Evolutionary conservation across 2,797 vertebrate species (phyloP).

Genomic region (Gallinago stenura): DNA sequence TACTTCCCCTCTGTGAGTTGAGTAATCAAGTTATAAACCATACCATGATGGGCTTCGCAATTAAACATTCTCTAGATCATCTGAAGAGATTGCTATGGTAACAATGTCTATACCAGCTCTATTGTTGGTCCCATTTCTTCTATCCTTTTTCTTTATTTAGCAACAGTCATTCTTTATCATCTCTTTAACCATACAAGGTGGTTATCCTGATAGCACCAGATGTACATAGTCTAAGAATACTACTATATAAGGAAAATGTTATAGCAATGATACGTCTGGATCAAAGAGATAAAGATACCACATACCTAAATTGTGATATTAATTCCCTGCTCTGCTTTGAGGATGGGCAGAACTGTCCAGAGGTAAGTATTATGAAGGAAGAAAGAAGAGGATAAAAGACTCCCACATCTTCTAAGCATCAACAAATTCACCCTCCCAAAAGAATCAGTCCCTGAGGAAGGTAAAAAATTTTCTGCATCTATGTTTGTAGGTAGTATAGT

Average conservation of each 20-base stretch:
- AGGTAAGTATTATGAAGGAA: background rate
- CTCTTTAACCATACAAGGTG: background rate
- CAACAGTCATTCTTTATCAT: constrained; percentile 6
- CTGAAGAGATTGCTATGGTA: constrained; percentile 51
- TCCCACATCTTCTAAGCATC: background rate
- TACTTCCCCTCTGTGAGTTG: constrained; percentile 39
- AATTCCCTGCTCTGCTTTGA: background rate
- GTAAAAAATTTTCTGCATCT: background rate
- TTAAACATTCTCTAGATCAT: constrained; percentile 52
- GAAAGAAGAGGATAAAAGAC: background rate
- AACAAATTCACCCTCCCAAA: background rate
- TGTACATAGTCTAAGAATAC: background rate
- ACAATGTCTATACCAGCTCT: constrained; percentile 34
- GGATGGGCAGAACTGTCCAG: background rate
- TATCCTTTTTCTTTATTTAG: constrained; percentile 22
- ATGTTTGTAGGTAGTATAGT: background rate
- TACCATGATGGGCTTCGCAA: constrained; percentile 13
- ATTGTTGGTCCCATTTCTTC: constrained; percentile 25
- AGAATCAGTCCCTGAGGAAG: background rate
- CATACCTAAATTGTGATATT: background rate
- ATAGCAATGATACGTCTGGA: background rate
- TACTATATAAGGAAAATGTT: constrained; percentile 5
- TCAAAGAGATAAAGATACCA: background rate
- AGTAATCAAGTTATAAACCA: constrained; percentile 61
- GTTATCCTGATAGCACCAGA: background rate